Conservation (phyloP, 2,888 invertebrate species). For the Drosophila prolongata region DNA sequence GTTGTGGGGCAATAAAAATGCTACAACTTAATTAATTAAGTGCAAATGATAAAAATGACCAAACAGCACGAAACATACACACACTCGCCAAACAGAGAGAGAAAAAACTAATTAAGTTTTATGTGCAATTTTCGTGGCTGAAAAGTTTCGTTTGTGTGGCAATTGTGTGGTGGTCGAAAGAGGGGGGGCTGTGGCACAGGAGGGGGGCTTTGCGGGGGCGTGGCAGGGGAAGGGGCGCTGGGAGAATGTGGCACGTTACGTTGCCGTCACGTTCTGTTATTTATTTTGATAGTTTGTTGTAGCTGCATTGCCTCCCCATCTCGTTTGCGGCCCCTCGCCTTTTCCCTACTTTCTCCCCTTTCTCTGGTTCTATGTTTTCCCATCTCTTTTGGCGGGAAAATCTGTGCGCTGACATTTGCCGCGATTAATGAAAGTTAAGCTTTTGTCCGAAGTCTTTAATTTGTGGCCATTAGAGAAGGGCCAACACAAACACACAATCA, state of each 20-base stretch:
- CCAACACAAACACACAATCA: not conserved
- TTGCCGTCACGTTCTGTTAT: conserved; percentile 62
- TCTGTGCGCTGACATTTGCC: conserved; percentile 68
- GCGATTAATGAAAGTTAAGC: conserved; percentile 66
- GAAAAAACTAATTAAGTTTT: conserved; percentile 77
- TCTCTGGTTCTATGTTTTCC: not conserved
- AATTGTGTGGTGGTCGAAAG: conserved; percentile 34
- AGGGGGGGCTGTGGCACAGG: not conserved
- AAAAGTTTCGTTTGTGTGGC: conserved; percentile 62
- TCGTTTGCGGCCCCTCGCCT: not conserved
- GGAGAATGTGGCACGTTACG: conserved; percentile 53
- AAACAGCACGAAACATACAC: conserved; percentile 62
- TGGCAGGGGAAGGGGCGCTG: not conserved
- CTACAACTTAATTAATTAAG: conserved; percentile 79
- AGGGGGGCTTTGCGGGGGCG: not conserved
- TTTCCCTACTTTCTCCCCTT: not conserved
- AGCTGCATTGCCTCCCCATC: conserved; percentile 8
- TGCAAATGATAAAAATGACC: conserved; percentile 78
- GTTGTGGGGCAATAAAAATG: conserved; percentile 69
- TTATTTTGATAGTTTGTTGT: conserved; percentile 56
- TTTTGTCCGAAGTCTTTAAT: conserved; percentile 58
- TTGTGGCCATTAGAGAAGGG: conserved; percentile 54
- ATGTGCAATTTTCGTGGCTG: conserved; percentile 78
- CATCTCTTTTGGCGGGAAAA: conserved; percentile 40
- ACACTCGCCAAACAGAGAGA: conserved; percentile 36